These are phyloP conservation scores for Synodontis membranacea DNA, from an alignment of 2,113 vertebrate species.

Conservation along the genomic window DNA sequence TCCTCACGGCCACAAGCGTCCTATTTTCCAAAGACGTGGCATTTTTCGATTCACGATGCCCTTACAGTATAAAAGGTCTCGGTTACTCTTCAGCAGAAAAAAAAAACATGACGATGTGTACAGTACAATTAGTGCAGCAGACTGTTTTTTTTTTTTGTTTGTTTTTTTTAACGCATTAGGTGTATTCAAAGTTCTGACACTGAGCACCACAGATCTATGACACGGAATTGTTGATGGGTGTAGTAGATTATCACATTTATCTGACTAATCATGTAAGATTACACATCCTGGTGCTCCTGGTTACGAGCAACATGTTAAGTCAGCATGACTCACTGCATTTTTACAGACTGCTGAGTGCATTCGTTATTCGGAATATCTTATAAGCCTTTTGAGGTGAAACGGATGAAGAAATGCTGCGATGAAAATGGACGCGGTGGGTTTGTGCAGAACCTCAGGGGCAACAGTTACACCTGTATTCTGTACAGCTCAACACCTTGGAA, in stretches of 20 bases:
- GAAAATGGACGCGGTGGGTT: neutral
- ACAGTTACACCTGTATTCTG: too few relatives aligned
- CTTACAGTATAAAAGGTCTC: conserved; percentile 13
- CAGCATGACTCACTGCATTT: conserved; percentile 8
- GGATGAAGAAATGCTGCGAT: neutral
- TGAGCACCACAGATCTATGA: neutral
- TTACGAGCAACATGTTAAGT: neutral
- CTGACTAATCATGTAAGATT: conserved; percentile 2
- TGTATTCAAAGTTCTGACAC: neutral
- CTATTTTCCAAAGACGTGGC: conserved; percentile 25
- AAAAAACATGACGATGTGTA: neutral
- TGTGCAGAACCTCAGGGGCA: too few relatives aligned
- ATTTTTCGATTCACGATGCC: neutral
- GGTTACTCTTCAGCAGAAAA: conserved; percentile 14
- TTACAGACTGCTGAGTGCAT: neutral
- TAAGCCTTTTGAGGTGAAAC: neutral
- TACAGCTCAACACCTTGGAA: neutral
- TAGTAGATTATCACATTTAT: neutral
- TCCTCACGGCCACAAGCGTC: conserved; percentile 9
- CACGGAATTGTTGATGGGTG: neutral
- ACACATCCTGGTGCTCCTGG: neutral
- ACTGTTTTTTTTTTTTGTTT: neutral
- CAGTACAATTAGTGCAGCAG: conserved; percentile 12
- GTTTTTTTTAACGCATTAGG: neutral
- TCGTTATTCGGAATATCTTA: neutral